Base-by-base conservation (phyloP, 92 coral and sea anemone genomes). In the Galaxea fascicularis region DNA sequence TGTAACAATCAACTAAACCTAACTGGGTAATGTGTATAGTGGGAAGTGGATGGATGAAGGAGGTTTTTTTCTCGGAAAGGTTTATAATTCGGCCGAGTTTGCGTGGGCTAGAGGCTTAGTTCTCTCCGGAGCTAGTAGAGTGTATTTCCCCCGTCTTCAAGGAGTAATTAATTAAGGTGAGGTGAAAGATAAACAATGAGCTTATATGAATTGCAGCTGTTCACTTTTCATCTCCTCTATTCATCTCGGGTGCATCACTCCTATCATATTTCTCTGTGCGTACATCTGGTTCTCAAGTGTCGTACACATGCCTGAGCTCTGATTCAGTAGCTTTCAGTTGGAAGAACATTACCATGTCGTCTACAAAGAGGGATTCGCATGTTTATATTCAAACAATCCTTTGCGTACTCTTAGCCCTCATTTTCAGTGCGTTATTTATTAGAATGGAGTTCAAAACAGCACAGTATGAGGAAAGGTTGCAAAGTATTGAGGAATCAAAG, bases 381-480 rank as follows among this genome's bases (percentile, higher is more conserved):
- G 4, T 53, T 28, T 28, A 54, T 29, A 74, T 74, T 74, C 65
- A 1, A 8, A 74, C 76, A 46, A 44, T 71, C 53, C 76, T 71
- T 30, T 45, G 57, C 46, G 56, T 71, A 10, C 26, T 74, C 14
- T 74, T 10, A 4, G 66, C 65, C 24, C 79, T 74, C 65, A 53
- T 74, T 53, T 53, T 53, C 14, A 27, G 64, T 27, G 44, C 79
- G 47, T 28, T 74, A 6, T 20, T 74, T 74, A 47, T 74, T 18
- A 74, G 66, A 57, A 39, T 74, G 9, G 79, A 74, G 27, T 65
- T 74, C 46, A 74, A 74, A 57, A 29, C 53, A 20, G 47, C 62
- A 22, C 46, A 51, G 26, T 74, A 26, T n/a, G 79, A 74, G 49
- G 65, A 74, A n/a, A 18, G 79, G 29, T 10, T 74, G 63, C 57